Evolutionary conservation across 2,888 invertebrate genomes (phyloP).

Genomic region (Smittia aterrima): DNA sequence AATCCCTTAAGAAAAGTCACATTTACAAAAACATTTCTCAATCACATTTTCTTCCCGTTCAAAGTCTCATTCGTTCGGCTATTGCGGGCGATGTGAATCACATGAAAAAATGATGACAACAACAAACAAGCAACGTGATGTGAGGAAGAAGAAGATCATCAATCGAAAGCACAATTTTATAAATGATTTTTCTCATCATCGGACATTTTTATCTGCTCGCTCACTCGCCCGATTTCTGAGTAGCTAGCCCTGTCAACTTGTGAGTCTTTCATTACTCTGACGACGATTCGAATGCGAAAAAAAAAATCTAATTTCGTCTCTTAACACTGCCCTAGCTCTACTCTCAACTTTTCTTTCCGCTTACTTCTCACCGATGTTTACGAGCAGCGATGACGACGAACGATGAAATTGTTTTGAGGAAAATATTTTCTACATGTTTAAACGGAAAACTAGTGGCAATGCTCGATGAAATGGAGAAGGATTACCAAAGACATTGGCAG

Average conservation of each 20-base stretch:
- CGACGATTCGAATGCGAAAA: background rate
- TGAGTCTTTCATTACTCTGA: background rate
- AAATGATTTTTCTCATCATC: slow-evolving; percentile 6
- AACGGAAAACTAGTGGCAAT: background rate
- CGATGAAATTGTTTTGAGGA: background rate
- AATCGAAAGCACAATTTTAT: slow-evolving; percentile 24
- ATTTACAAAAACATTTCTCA: no score
- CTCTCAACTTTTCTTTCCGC: background rate
- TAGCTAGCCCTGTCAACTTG: background rate
- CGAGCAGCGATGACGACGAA: background rate
- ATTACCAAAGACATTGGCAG: no score
- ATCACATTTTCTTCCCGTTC: no score
- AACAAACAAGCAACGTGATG: background rate
- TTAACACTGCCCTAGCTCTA: background rate
- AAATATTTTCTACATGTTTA: background rate
- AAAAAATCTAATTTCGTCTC: slow-evolving; percentile 1
- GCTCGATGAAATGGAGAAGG: no score
- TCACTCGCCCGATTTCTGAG: background rate
- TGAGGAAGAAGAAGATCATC: slow-evolving; percentile 14
- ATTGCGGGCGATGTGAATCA: no score
- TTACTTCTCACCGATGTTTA: background rate
- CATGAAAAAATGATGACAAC: no score
- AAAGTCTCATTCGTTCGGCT: no score
- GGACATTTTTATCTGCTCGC: background rate
- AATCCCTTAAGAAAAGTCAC: no score